These are phyloP conservation scores for Perizoma affinitatum DNA, from an alignment of 2,888 invertebrate species.

Conservation along the genomic window DNA sequence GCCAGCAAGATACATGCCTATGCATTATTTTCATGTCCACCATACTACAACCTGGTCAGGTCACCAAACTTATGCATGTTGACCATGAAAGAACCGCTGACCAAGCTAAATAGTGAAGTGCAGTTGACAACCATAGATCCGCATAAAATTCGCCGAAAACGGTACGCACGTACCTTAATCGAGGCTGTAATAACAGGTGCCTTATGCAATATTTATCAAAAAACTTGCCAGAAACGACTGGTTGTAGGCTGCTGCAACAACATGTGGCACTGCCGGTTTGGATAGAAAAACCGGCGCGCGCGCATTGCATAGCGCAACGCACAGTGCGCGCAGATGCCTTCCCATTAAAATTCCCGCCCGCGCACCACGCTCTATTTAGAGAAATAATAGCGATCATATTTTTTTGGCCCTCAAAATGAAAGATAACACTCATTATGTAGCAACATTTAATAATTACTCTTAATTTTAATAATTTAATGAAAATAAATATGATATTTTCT, in stretches of 20 bases:
- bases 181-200: slow-evolving; percentile 41
- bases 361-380: slow-evolving; percentile 74
- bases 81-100: too few species aligned
- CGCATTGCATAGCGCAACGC: slow-evolving; percentile 60
- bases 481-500: too few species aligned
- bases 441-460: too few species aligned
- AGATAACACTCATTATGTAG: neutral
- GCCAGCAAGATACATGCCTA: too few species aligned
- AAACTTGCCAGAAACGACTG: slow-evolving; percentile 53
- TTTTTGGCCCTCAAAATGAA: slow-evolving; percentile 21
- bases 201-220: slow-evolving; percentile 42
- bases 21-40: too few species aligned
- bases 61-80: too few species aligned
- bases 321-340: slow-evolving; percentile 49
- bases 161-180: slow-evolving; percentile 28
- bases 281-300: slow-evolving; percentile 55
- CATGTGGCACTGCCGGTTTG: slow-evolving; percentile 50
- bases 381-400: slow-evolving; percentile 64
- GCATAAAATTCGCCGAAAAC: slow-evolving; percentile 29
- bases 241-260: slow-evolving; percentile 47
- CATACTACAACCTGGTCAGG: too few species aligned
- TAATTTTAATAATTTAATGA: too few species aligned
- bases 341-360: slow-evolving; percentile 78
- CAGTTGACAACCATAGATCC: slow-evolving; percentile 23
- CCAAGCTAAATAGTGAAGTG: neutral